Percentiles rank a stretch among this genome's conserved stretches.
Conservation (phyloP, 2,888 invertebrate species). For the Chrysodeixis includens region DNA sequence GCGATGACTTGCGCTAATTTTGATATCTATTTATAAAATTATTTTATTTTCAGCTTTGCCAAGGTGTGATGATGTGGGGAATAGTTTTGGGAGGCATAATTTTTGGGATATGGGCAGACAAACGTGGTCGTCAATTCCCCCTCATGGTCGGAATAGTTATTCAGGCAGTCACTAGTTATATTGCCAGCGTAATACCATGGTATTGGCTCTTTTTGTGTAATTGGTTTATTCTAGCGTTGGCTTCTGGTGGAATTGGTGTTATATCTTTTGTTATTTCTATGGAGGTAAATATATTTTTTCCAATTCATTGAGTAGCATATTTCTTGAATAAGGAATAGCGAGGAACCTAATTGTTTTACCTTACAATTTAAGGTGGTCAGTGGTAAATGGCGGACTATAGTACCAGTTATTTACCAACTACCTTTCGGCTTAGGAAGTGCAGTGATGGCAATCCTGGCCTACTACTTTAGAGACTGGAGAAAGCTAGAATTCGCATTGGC, state of each 20-base stretch:
- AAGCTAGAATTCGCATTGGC: conserved; percentile 89
- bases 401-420: conserved; percentile 90
- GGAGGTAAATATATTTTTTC: conserved; percentile 77
- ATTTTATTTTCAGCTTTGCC: conserved; percentile 80
- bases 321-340: background rate
- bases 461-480: conserved; percentile 90
- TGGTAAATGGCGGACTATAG: conserved; percentile 89
- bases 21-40: background rate
- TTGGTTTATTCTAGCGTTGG: conserved; percentile 89
- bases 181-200: conserved; percentile 87
- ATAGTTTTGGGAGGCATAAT: conserved; percentile 90
- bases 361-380: conserved; percentile 85
- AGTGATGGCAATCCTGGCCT: conserved; percentile 89
- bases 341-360: conserved; percentile 2
- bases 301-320: background rate
- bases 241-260: conserved; percentile 90
- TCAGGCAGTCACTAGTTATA: conserved; percentile 86
- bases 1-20: background rate
- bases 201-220: conserved; percentile 87
- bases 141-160: conserved; percentile 88
- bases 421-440: conserved; percentile 90
- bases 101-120: conserved; percentile 90
- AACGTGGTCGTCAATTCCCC: conserved; percentile 89
- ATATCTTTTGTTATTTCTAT: conserved; percentile 91
- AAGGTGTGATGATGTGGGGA: conserved; percentile 90